Evolutionary conservation across 2,888 invertebrate genomes (phyloP).

Genomic region (Fissipunctia ypsillon): DNA sequence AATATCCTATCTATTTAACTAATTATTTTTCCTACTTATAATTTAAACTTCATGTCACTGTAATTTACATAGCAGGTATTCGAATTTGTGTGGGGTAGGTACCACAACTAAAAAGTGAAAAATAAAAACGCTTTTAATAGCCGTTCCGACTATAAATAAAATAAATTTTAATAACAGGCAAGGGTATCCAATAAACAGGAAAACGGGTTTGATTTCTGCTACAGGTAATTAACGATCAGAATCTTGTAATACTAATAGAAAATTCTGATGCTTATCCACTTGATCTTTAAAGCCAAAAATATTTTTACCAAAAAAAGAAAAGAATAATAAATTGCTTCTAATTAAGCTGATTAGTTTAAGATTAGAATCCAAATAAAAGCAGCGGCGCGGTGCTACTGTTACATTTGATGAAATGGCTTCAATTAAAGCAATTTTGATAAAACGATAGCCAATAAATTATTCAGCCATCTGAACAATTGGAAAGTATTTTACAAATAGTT

Average conservation of each 20-base stretch:
- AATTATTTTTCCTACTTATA: too few relatives aligned
- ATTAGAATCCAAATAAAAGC: slow-evolving; percentile 30
- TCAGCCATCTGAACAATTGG: slow-evolving; percentile 43
- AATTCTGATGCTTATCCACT: background rate
- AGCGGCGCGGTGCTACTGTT: background rate
- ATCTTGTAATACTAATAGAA: background rate
- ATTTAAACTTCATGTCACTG: too few relatives aligned
- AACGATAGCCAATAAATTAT: slow-evolving; percentile 46
- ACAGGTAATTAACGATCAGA: background rate
- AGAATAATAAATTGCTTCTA: slow-evolving; percentile 12
- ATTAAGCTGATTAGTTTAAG: slow-evolving; percentile 25
- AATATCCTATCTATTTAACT: too few relatives aligned
- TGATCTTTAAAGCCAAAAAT: background rate
- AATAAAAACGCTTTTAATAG: too few relatives aligned
- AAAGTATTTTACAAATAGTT: slow-evolving; percentile 50
- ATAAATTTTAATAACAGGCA: too few relatives aligned
- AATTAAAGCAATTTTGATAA: slow-evolving; percentile 52
- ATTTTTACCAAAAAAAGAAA: background rate
- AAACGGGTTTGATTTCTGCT: background rate
- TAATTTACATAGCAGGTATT: too few relatives aligned
- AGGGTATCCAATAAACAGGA: background rate
- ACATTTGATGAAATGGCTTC: slow-evolving; percentile 52
- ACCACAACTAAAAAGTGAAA: too few relatives aligned
- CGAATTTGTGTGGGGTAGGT: too few relatives aligned
- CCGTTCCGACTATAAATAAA: too few relatives aligned